Evolutionary conservation across 2,888 invertebrate genomes (phyloP), one percentile per base, ranked within the genome.

Genomic region (Eupithecia pulchellata): DNA sequence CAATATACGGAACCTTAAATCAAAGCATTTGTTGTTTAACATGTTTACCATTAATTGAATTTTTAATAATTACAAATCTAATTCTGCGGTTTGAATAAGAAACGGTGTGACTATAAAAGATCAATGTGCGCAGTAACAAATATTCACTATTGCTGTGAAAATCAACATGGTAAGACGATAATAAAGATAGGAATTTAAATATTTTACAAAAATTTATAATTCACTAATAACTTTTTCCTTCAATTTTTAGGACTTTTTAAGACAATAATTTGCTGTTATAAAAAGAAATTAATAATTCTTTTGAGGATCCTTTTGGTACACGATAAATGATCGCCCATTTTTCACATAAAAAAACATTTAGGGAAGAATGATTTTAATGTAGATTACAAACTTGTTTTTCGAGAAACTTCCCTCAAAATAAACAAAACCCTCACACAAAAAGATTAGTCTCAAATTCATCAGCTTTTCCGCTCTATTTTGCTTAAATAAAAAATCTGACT

Each of bases 401-500:
- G 6, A 17, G 1, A 11, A 32, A 32, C 11, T 8, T 29, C 6
- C 32, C 20, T 11, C 2, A 4, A n/a, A 60, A 11, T 32, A 60
- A 60, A 20, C 58, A 29, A 30, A 58, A 60, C n/a, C 30, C 60
- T 20, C 32, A 25, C 20, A 34, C 20, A 32, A 57, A 70, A 30
- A 66, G 57, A 66, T 66, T 42, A 63, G 32, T 4, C 17, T 57
- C 6, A 62, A 66, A 66, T 52, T 60, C 20, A 64, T 58, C n/a
- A 66, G 34, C 34, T 58, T 61, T 52, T 57, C 36, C 55, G 17
- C 42, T 60, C 61, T 55, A 52, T 64, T 69, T 55, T 52, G 69
- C 34, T 67, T 64, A 20, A 65, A 73, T 57, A 68, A 69, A 66
- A 71, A 47, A 47, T 47, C n/a, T n/a, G 42, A 47, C 70, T 57